These are phyloP conservation scores for Philantomba maxwellii DNA, from an alignment of 2,113 vertebrate species.

Conservation along the genomic window DNA sequence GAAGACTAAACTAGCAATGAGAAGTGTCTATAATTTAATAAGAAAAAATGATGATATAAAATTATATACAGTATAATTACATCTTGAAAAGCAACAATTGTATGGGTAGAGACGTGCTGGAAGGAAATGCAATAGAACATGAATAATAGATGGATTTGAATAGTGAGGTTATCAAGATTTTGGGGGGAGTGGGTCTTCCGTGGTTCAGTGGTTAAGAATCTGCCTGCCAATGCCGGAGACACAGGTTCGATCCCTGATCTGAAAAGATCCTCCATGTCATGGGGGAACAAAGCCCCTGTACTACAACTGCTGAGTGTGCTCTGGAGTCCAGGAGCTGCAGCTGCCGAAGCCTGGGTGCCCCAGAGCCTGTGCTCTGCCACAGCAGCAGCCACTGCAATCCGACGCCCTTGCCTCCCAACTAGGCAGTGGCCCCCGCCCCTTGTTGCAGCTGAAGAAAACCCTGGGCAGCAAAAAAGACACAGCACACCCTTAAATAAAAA, in stretches of 20 bases:
- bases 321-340: not conserved
- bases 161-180: not conserved
- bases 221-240: not conserved
- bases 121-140: not conserved
- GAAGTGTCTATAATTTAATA: conserved; percentile 23
- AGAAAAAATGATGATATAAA: conserved; percentile 9
- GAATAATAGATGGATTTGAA: not conserved
- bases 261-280: not conserved
- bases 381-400: not conserved
- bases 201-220: not conserved
- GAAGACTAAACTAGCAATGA: not conserved
- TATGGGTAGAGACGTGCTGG: not conserved
- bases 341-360: not conserved
- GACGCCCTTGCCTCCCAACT: not conserved
- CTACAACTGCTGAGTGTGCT: not conserved
- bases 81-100: not conserved
- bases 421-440: not conserved
- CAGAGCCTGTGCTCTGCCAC: not conserved
- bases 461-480: not conserved
- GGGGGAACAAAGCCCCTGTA: not conserved
- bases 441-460: not conserved
- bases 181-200: accelerated
- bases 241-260: not conserved
- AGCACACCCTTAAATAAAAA: not conserved
- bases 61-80: not conserved